Evolutionary conservation across 2,797 vertebrate species (phyloP), one percentile per base, ranked within the genome.

Genomic region (Selene dorsalis): DNA sequence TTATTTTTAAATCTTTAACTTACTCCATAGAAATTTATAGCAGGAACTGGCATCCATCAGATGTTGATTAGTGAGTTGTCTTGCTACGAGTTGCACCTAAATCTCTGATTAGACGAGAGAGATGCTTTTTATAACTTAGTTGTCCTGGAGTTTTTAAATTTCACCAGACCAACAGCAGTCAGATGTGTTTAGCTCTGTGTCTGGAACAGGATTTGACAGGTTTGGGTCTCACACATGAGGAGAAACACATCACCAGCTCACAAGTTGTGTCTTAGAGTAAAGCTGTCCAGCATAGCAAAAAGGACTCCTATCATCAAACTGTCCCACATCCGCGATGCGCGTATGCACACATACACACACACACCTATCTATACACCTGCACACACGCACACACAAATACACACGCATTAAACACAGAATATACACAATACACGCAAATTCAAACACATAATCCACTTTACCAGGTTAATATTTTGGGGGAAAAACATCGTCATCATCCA

Each of bases 241-340:
- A 90, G 79, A 91, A 94, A 91, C 92, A 90, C 92, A 93, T 93
- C 91, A 95, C 93, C 94, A 94, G 93, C 93, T 95, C 93, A 93
- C 90, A 92, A 88, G 86, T 90, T 92, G 90, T 93, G 88, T 94
- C 91, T 91, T 91, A 91, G 89, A 86, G 89, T 88, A 87, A 89
- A 91, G 88, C 86, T 94, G 90, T 95, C 91, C 93, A 94, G 93
- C 92, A 88, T 92, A 88, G 92, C 91, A 94, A 94, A 94, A 94
- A 93, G 58, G 71, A 89, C 82, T 85, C 72, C 79, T 90, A 60
- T 83, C 75, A 84, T 85, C 79, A 77, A 85, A 88, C 84, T 84
- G 84, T 91, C 84, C 77, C 58, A 73, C 82, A 67, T 80, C 72
- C 66, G 75, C 14, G 20, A 79, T 65, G 75, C 52, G 53, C 63